phyloP scores from a whole-genome alignment of 2,797 vertebrate species.

The Mycteria americana region DNA sequence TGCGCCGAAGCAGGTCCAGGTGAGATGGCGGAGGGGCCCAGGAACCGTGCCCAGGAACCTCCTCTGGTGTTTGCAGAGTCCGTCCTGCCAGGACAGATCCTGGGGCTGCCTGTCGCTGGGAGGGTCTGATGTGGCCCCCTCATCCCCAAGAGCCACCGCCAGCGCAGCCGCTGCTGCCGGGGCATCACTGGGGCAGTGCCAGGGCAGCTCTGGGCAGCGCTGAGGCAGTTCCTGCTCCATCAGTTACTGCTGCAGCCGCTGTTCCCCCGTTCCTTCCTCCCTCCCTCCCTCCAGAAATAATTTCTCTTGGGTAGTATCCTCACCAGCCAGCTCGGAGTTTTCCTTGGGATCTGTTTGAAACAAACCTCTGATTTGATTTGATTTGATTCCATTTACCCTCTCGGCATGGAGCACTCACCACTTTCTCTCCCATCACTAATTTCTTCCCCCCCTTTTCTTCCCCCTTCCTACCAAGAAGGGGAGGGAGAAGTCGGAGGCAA shows the following conservation, averaged over 20 bases:
- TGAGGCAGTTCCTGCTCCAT: background rate
- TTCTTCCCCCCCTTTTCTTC: background rate
- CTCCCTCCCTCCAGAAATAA: background rate
- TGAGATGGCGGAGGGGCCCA: rapidly evolving
- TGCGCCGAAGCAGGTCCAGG: background rate
- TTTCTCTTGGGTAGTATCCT: background rate
- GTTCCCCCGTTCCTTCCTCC: background rate
- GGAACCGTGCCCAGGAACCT: background rate
- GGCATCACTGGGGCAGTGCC: rapidly evolving
- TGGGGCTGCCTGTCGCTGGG: background rate
- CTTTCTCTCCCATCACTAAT: background rate
- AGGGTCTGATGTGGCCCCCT: background rate
- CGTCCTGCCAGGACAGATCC: background rate
- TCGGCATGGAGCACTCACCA: background rate
- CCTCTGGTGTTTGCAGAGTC: background rate
- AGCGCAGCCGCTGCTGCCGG: rapidly evolving
- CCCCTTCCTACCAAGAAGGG: background rate
- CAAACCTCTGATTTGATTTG: background rate
- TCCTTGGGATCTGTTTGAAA: background rate
- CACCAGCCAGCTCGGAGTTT: background rate
- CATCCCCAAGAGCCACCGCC: background rate
- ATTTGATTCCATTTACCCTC: background rate
- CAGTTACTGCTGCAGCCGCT: rapidly evolving
- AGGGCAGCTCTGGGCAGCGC: background rate
- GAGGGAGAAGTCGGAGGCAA: background rate